Percentiles rank a stretch among this genome's conserved stretches.
phyloP scores from a whole-genome alignment of 1,140 invertebrate species.

The Cherax destructor region DNA sequence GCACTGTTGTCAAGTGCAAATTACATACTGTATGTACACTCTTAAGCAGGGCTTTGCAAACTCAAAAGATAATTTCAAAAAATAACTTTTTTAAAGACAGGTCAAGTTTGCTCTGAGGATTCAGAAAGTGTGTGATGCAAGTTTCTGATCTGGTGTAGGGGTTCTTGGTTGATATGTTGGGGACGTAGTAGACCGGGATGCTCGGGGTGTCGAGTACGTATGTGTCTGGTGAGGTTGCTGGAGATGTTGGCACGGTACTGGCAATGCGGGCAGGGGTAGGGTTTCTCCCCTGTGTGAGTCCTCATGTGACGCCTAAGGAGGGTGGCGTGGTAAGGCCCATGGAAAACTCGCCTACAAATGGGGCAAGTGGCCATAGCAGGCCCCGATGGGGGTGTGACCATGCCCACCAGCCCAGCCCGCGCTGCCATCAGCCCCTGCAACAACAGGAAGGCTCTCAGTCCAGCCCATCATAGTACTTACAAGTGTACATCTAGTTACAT shows the following conservation, averaged over 20 bases:
- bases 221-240: slow-evolving; percentile 68
- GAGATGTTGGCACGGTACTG: slow-evolving; percentile 68
- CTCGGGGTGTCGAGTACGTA: slow-evolving; percentile 60
- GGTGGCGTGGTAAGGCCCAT: slow-evolving; percentile 68
- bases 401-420: slow-evolving; percentile 50
- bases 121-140: slow-evolving; percentile 15
- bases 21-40: neutral
- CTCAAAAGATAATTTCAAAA: neutral
- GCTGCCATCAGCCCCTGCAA: slow-evolving; percentile 66
- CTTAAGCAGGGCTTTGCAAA: neutral
- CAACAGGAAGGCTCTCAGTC: slow-evolving; percentile 62
- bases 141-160: slow-evolving; percentile 1
- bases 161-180: slow-evolving; percentile 24
- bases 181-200: slow-evolving; percentile 13
- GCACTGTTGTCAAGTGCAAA: neutral
- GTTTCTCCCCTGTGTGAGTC: slow-evolving; percentile 77
- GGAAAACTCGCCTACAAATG: slow-evolving; percentile 67
- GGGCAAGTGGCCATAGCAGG: slow-evolving; percentile 56
- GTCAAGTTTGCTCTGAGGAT: slow-evolving; percentile 33
- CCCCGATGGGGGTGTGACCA: slow-evolving; percentile 39
- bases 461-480: slow-evolving; percentile 1
- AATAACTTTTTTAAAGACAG: neutral
- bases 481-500: neutral
- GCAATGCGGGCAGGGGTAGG: slow-evolving; percentile 76
- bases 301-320: slow-evolving; percentile 71